Conservation (phyloP, 2,888 invertebrate genomes). For the Neocrepidodera transversa region DNA sequence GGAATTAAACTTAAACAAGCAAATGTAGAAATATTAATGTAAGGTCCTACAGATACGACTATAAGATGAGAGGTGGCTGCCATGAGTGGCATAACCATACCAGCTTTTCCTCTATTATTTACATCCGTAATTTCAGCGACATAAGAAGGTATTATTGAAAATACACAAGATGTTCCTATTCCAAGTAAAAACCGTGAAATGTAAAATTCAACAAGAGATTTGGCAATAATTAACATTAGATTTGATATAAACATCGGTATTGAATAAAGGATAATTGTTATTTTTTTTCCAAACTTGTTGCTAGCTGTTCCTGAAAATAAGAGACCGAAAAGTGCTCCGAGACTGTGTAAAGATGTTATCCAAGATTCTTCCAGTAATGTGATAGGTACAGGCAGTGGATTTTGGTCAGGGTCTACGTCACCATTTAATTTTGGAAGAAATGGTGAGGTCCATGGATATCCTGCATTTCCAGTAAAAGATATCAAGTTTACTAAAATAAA, state of each 20-base stretch:
- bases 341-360: slow-evolving; percentile 46
- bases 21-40: slow-evolving; percentile 40
- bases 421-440: slow-evolving; percentile 44
- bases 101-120: slow-evolving; percentile 69
- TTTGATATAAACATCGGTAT: slow-evolving; percentile 68
- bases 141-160: slow-evolving; percentile 81
- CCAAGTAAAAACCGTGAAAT: slow-evolving; percentile 68
- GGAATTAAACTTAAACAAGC: slow-evolving; percentile 41
- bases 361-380: slow-evolving; percentile 44
- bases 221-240: slow-evolving; percentile 42
- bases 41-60: slow-evolving; percentile 41
- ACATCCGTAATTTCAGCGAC: slow-evolving; percentile 85
- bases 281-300: slow-evolving; percentile 66
- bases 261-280: slow-evolving; percentile 68
- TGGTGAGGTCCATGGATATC: slow-evolving; percentile 47
- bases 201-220: slow-evolving; percentile 53
- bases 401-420: slow-evolving; percentile 35
- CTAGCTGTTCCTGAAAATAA: slow-evolving; percentile 41
- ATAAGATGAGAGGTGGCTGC: slow-evolving; percentile 35
- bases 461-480: slow-evolving; percentile 40
- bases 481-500: slow-evolving; percentile 45
- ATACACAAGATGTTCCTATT: slow-evolving; percentile 71
- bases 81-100: slow-evolving; percentile 38
- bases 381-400: slow-evolving; percentile 42
- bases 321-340: slow-evolving; percentile 47